These are phyloP conservation scores for Oryzias curvinotus DNA, from an alignment of 2,113 vertebrate species.

Conservation along the genomic window DNA sequence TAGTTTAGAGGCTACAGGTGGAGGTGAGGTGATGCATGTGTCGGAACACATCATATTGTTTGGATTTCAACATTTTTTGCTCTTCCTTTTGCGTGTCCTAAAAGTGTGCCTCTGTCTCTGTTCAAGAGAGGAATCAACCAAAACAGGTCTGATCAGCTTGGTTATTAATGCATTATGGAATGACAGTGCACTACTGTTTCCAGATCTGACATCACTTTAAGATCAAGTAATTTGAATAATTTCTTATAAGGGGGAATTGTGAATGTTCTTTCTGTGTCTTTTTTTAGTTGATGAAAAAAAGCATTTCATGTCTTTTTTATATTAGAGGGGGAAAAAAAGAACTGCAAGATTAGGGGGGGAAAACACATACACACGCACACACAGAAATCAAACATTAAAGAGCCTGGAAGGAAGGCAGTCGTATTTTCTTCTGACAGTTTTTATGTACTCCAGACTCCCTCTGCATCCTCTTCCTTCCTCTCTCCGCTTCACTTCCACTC, in stretches of 20 bases:
- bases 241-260: neutral
- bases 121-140: too few species aligned
- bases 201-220: neutral
- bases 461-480: conserved; percentile 55
- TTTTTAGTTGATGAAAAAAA: conserved; percentile 1
- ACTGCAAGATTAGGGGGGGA: conserved; percentile 6
- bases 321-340: conserved; percentile 1
- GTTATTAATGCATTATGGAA: too few species aligned
- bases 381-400: conserved; percentile 10
- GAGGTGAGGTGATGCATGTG: conserved; percentile 11
- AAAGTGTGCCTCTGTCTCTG: conserved; percentile 20
- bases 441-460: conserved; percentile 54
- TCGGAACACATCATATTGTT: conserved; percentile 23
- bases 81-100: conserved; percentile 23
- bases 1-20: conserved; percentile 10
- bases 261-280: conserved; percentile 3
- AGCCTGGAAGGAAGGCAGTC: conserved; percentile 29
- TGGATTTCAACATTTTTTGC: conserved; percentile 24
- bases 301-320: conserved; percentile 10
- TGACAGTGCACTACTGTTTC: too few species aligned
- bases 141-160: too few species aligned
- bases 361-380: neutral
- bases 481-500: conserved; percentile 50
- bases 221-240: too few species aligned
- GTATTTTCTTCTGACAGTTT: conserved; percentile 59